Evolutionary conservation across 2,113 vertebrate species (phyloP).

Genomic region (Emydocephalus ijimae): DNA sequence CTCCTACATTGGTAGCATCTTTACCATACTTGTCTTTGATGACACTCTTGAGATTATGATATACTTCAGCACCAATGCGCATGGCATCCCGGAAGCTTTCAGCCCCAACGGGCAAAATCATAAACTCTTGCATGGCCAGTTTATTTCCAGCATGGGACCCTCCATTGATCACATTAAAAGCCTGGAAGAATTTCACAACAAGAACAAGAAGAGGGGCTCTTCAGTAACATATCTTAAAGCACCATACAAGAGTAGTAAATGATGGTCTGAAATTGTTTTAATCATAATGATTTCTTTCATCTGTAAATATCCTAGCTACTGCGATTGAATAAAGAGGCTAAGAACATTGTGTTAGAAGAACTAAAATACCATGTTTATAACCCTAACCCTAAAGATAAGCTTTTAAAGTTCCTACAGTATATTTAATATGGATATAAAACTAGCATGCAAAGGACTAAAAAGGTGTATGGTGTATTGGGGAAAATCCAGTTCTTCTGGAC

Average conservation of each 20-base stretch:
- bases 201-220: slow-evolving; percentile 25
- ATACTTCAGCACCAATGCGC: slow-evolving; percentile 86
- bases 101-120: slow-evolving; percentile 90
- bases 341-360: neutral
- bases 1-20: slow-evolving; percentile 89
- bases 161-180: slow-evolving; percentile 91
- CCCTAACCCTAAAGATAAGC: neutral
- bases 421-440: neutral
- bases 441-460: neutral
- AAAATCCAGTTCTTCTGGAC: neutral
- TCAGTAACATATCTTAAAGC: neutral
- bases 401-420: neutral
- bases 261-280: neutral
- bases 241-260: neutral
- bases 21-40: slow-evolving; percentile 93
- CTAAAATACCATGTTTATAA: neutral
- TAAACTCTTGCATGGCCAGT: slow-evolving; percentile 92
- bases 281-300: neutral
- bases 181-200: slow-evolving; percentile 64
- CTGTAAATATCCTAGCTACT: neutral
- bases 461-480: neutral
- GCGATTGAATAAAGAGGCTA: neutral
- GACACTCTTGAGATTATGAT: slow-evolving; percentile 87
- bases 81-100: slow-evolving; percentile 90
- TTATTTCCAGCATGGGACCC: slow-evolving; percentile 91